Evolutionary conservation across 2,113 vertebrate genomes (phyloP), one percentile per base, ranked within the genome.

Genomic region (Clupea harengus): DNA sequence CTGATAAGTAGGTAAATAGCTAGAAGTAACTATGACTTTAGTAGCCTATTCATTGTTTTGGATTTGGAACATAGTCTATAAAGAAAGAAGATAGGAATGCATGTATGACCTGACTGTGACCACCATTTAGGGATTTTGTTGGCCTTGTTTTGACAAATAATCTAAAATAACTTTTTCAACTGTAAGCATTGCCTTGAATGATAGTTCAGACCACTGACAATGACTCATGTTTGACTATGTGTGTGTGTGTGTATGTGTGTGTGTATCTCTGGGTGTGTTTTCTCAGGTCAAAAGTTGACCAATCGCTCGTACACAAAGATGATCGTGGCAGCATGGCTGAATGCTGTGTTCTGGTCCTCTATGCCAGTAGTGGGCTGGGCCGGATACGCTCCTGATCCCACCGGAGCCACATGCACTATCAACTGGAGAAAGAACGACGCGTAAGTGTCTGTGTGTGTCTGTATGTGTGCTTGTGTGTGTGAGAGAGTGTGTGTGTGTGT

Each of bases 351-450:
- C 89, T 99, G 98, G 98, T 97, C 97, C 60, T 92, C 93, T 80
- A 96, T 99, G 97, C 98, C 98, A 0, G 67, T 96, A 1, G 50
- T 95, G 46, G 98, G 98, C 81, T 99, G 98, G 98, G 96, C 98
- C 45, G 92, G 95, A 88, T 99, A 99, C 0, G 97, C 97, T 82
- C 97, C 98, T 0, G 98, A 99, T 91, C 98, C 98, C 0, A 99
- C 97, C 1, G 98, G 98, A 86, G 97, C 98, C 3, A 99, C 98
- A 0, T 99, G 98, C 92, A 99, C 98, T 86, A 96, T 99, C 86
- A 97, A 99, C 88, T 99, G 98, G 98, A 94, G 97, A 87, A 93
- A 96, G 86, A 99, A 99, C 82, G 96, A 99, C 78, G 87, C 1
- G 98, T 99, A 94, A 95, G 98, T 89, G 85, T 99, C 92, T 10